phyloP scores from a whole-genome alignment of 2,888 invertebrate species.

The Apodemia mormo region DNA sequence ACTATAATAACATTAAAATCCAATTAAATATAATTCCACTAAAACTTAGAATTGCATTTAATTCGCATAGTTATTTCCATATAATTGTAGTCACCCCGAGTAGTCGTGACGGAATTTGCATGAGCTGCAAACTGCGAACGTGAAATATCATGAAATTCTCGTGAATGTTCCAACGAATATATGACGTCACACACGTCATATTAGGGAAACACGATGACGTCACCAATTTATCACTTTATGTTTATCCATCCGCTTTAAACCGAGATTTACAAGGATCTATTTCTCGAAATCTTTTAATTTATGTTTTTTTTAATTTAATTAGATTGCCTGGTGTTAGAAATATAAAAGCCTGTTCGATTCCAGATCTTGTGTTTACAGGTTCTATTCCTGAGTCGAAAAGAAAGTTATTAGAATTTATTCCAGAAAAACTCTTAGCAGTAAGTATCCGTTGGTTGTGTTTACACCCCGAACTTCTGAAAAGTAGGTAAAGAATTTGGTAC shows the following conservation, averaged over 20 bases:
- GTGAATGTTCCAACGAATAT: neutral
- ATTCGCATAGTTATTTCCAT: neutral
- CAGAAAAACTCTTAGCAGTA: too few species aligned
- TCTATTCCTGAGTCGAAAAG: too few species aligned
- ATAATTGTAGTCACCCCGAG: constrained; percentile 4
- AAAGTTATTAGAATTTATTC: too few species aligned
- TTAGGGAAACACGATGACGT: neutral
- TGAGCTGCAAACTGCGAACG: constrained; percentile 15
- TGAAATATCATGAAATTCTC: constrained; percentile 16
- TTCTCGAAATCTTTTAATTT: neutral
- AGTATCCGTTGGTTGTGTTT: too few species aligned
- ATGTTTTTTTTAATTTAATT: too few species aligned
- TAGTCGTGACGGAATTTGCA: constrained; percentile 17
- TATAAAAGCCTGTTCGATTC: too few species aligned
- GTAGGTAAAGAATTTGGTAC: too few species aligned
- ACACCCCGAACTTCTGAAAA: too few species aligned
- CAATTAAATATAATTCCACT: neutral
- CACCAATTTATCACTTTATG: neutral
- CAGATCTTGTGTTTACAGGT: too few species aligned
- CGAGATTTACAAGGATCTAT: neutral
- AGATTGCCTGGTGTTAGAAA: too few species aligned
- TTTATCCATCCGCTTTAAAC: neutral
- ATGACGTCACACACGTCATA: neutral
- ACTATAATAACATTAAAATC: neutral
- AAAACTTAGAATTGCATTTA: neutral